Percentiles rank a stretch among this genome's conserved stretches.
These are phyloP conservation scores for Subacronicta megacephala DNA, from an alignment of 2,888 invertebrate genomes.

Conservation along the genomic window DNA sequence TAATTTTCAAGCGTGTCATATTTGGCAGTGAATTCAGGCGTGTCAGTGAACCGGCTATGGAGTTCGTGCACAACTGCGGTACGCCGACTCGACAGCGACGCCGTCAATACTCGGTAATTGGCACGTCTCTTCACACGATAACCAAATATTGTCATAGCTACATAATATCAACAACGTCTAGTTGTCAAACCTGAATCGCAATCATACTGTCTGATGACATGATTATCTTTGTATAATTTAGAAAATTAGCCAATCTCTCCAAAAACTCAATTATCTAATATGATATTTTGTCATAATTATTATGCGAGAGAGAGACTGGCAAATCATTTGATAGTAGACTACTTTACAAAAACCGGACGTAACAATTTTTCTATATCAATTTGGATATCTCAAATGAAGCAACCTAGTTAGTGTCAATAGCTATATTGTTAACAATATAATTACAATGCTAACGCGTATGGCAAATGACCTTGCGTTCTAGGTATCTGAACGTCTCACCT, in stretches of 20 bases:
- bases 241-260: constrained; percentile 6
- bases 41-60: constrained; percentile 72
- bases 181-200: constrained; percentile 15
- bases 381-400: constrained; percentile 14
- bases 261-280: constrained; percentile 12
- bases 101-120: constrained; percentile 65
- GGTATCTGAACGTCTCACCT: constrained; percentile 78
- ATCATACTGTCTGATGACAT: constrained; percentile 1
- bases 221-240: constrained; percentile 8
- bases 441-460: constrained; percentile 69
- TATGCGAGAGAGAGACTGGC: constrained; percentile 1
- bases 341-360: constrained; percentile 22
- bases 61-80: constrained; percentile 50
- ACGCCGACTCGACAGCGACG: constrained; percentile 38
- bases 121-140: constrained; percentile 49
- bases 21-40: constrained; percentile 67
- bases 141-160: constrained; percentile 47
- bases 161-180: constrained; percentile 37
- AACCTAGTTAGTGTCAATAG: constrained; percentile 22
- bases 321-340: neutral
- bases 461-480: constrained; percentile 77
- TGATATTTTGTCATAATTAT: constrained; percentile 13
- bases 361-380: constrained; percentile 17
- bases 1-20: constrained; percentile 57
- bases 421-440: constrained; percentile 54